Evolutionary conservation across 2,888 invertebrate genomes (phyloP), one percentile per base, ranked within the genome.

Genomic region (Aproaerema taeniolella): DNA sequence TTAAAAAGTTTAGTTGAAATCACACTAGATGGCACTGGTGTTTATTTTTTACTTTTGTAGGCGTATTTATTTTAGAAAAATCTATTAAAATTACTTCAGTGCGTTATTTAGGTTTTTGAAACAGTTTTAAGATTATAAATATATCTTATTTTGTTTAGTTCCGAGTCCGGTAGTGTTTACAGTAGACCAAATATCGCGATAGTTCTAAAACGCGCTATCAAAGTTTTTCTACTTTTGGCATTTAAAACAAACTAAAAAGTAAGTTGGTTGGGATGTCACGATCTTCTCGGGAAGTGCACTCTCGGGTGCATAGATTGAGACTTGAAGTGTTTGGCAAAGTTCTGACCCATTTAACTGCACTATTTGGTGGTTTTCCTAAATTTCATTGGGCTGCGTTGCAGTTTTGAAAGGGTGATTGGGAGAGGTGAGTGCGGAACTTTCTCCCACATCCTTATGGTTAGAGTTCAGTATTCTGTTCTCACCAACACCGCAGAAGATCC

Each of bases 381-480:
- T 57, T 61, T 39, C 30, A 31, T 45, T 45, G 46, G 52, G 44
- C 62, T 60, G 56, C 54, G 48, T 49, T 56, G 66, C 63, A 67
- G 60, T 51, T 67, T 51, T 60, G 55, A 32, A 29, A 7, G 33
- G 58, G 58, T 52, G 31, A 13, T 32, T 43, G 60, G 65, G 62
- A 72, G 76, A 77, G 64, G 62, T 63, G 46, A 50, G 58, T 63
- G 71, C 63, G 63, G 53, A 53, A 53, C 54, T 49, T 2, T 73
- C 75, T 77, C 55, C 62, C 57, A 41, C 35, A 42, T 44, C 49
- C 44, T 36, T 31, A n/a, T 55, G 61, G 53, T 63, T 53, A 53
- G 76, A 80, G 79, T 76, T 72, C 79, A 79, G 78, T 62, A 38
- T 65, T 61, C 77, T 79, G 80, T 74, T 76, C 82, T 81, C 81